Conservation (phyloP, 2,113 vertebrate genomes). For the Glareola pratincola region DNA sequence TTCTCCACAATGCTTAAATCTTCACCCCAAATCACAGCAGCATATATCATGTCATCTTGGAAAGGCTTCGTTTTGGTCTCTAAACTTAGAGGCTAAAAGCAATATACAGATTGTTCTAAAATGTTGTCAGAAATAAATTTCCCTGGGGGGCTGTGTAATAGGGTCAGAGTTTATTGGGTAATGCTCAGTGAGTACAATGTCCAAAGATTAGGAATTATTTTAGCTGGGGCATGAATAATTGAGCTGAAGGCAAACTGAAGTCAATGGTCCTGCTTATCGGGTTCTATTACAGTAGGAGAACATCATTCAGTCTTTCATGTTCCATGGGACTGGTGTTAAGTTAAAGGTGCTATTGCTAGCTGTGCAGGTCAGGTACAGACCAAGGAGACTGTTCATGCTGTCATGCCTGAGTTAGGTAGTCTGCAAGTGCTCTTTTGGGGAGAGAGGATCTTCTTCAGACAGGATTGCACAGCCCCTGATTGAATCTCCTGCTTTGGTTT, state of each 20-base stretch:
- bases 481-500: neutral
- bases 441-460: neutral
- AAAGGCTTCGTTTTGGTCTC: neutral
- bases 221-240: neutral
- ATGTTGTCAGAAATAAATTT: constrained; percentile 14
- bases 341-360: neutral
- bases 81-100: neutral
- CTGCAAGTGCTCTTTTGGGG: neutral
- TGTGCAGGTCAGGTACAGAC: neutral
- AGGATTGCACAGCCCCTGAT: neutral
- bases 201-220: constrained; percentile 19
- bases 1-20: neutral
- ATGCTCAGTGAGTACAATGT: neutral
- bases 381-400: neutral
- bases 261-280: neutral
- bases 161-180: constrained; percentile 37
- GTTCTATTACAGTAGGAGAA: neutral
- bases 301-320: neutral
- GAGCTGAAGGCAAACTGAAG: neutral
- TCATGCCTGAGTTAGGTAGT: neutral
- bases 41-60: neutral
- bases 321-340: neutral
- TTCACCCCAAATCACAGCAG: neutral
- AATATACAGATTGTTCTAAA: neutral
- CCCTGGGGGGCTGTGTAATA: neutral